Base-by-base conservation (phyloP, 2,888 invertebrate species). In the Drosophila kuntzei region DNA sequence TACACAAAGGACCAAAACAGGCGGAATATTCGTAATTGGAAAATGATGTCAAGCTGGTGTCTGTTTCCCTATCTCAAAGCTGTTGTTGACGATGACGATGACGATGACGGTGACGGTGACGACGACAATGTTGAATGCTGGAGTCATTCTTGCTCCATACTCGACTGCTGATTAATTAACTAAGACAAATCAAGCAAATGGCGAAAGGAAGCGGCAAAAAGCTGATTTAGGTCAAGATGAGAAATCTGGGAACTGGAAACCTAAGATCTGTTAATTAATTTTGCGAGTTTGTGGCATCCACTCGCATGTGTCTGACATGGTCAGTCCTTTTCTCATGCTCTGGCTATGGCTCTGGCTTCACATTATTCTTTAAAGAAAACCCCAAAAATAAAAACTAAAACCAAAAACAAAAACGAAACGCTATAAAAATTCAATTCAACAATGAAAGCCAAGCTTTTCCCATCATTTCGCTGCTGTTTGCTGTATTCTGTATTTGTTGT, bases 151-250 rank as follows among this genome's bases (percentile, higher is more conserved):
- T n/a, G 59, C 54, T 71, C 54, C 66, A 74, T 79, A 81, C 83
- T 84, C 76, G 79, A 76, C 79, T 79, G 87, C 85, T 87, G 87
- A 84, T 83, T 83, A 83, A 84, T 83, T 84, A 85, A 87, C 74
- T 79, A 60, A 76, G 74, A 73, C 87, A 81, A 85, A 87, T 87
- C 85, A 78, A 81, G 76, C 64, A 61, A 65, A 41, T 14, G 20
- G 62, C 57, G 14, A 44, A 53, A 41, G 50, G 29, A 51, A 49
- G 61, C 44, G 36, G 39, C 55, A 55, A 72, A 49, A 55, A 60
- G 34, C 65, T 43, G 70, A 78, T 79, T 70, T 70, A 57, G 84
- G 81, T 87, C 79, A 84, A 70, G 59, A 58, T 54, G 57, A 66
- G 65, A 65, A 60, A 36, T 7, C 16, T 46, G 32, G 25, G 25